A percentile compares a stretch with the other conserved stretches of the same genome.
Conservation (phyloP, 2,113 vertebrate species). For the Proteles cristata region DNA sequence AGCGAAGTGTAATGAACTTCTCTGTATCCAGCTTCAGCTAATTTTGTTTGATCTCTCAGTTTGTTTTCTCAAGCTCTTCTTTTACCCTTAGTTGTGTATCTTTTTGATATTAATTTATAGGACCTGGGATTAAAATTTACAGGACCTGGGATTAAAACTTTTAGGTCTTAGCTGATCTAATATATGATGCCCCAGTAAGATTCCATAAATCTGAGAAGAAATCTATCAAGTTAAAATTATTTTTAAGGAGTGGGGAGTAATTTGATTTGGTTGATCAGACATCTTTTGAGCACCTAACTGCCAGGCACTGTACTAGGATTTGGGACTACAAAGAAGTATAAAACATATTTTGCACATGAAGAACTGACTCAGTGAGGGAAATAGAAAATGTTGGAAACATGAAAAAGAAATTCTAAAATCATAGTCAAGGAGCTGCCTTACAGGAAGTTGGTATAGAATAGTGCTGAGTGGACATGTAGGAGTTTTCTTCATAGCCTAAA, state of each 20-base stretch:
- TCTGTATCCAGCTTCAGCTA: background rate
- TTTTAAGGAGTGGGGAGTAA: background rate
- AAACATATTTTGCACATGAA: background rate
- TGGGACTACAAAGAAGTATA: background rate
- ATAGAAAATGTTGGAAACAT: background rate
- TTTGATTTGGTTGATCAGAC: background rate
- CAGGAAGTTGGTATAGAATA: background rate
- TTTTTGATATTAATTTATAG: background rate
- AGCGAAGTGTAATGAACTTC: background rate
- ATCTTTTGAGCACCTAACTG: background rate
- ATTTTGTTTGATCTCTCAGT: background rate
- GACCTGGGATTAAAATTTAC: background rate
- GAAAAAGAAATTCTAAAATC: background rate
- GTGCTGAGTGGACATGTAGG: background rate
- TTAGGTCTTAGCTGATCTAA: background rate
- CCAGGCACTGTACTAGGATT: background rate
- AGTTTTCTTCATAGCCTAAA: conserved; percentile 56
- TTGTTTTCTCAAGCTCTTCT: background rate
- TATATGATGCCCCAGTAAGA: background rate
- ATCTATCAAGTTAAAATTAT: conserved; percentile 33
- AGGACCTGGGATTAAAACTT: background rate
- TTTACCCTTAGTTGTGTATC: background rate
- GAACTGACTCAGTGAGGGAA: background rate
- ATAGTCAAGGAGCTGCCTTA: background rate
- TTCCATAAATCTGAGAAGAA: background rate